Evolutionary conservation across 2,113 vertebrate species (phyloP).

Genomic region (Cnemophilus loriae): DNA sequence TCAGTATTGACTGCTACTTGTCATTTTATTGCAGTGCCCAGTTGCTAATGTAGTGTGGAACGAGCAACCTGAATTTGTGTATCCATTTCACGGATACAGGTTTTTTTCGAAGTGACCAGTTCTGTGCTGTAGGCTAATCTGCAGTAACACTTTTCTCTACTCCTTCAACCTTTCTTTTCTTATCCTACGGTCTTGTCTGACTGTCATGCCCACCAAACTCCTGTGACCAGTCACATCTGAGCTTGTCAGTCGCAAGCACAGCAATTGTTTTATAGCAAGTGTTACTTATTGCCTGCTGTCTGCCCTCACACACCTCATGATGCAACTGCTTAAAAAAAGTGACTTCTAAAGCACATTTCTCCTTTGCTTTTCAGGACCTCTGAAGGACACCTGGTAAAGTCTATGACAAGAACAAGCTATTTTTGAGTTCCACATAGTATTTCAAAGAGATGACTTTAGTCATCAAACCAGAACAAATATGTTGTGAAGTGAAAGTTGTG

Average conservation of each 20-base stretch:
- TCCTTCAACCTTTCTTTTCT: not conserved
- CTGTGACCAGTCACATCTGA: not conserved
- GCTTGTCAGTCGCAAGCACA: not conserved
- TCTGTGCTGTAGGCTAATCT: not conserved
- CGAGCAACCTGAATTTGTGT: not conserved
- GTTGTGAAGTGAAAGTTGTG: slow-evolving; percentile 80
- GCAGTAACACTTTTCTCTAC: not conserved
- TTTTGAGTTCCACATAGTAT: slow-evolving; percentile 81
- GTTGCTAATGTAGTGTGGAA: not conserved
- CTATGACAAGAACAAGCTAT: slow-evolving; percentile 69
- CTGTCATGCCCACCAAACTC: not conserved
- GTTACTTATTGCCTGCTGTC: not conserved
- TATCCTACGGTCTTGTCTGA: not conserved
- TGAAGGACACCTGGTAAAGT: slow-evolving; percentile 71
- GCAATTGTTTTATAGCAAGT: not conserved
- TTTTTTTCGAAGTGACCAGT: not conserved
- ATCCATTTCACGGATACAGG: not conserved
- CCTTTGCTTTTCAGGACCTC: slow-evolving; percentile 79
- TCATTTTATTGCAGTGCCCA: not conserved
- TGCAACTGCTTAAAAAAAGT: not conserved
- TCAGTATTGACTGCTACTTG: not conserved
- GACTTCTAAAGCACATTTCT: not conserved
- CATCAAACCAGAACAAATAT: slow-evolving; percentile 81
- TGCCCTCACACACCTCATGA: not conserved
- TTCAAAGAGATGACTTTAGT: slow-evolving; percentile 81